These are phyloP conservation scores for Venturia canescens DNA, from an alignment of 1,140 invertebrate genomes.

Conservation along the genomic window DNA sequence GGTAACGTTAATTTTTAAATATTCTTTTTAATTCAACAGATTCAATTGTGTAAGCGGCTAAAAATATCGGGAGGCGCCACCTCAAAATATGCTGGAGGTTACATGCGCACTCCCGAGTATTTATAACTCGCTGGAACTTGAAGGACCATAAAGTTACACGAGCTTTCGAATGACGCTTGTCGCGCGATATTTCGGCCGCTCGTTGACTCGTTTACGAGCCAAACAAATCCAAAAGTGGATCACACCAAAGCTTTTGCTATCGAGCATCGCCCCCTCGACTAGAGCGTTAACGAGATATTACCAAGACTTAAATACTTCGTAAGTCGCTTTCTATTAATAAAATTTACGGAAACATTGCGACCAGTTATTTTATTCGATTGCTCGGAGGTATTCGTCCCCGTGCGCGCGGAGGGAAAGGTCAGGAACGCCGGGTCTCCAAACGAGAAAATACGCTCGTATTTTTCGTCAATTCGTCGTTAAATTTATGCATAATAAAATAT, in stretches of 20 bases:
- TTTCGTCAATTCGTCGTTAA: neutral
- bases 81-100: conserved; percentile 1
- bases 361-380: neutral
- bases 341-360: neutral
- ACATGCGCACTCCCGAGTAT: neutral
- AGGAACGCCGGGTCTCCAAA: neutral
- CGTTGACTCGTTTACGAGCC: conserved; percentile 9
- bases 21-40: too few relatives aligned
- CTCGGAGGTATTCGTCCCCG: neutral
- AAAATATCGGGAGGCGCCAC: neutral
- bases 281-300: neutral
- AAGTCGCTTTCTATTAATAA: neutral
- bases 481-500: too few relatives aligned
- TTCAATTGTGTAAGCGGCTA: neutral
- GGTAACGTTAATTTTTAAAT: too few relatives aligned
- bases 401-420: neutral
- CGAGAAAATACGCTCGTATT: neutral
- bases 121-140: neutral
- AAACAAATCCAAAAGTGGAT: neutral
- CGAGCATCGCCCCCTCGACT: neutral
- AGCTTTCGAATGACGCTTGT: neutral
- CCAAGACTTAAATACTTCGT: neutral
- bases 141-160: conserved; percentile 1
- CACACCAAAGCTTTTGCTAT: neutral
- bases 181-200: neutral